phyloP scores from a whole-genome alignment of 1,140 invertebrate genomes.

The Aphaenogaster rudis region DNA sequence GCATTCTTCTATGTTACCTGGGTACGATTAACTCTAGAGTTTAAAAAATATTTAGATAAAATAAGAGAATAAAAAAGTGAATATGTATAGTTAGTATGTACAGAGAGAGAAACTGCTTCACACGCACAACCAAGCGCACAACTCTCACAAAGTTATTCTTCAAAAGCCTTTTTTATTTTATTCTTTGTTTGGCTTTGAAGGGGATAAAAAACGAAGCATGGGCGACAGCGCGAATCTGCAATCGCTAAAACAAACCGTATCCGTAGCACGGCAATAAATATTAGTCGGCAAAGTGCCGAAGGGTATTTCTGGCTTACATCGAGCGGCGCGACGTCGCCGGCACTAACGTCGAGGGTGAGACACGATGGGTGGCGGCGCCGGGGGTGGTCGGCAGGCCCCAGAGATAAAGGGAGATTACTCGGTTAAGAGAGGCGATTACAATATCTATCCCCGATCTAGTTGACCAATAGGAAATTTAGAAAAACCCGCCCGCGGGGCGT shows the following conservation, averaged over 20 bases:
- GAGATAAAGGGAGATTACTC: conserved; percentile 78
- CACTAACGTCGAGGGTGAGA: conserved; percentile 43
- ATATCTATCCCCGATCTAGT: conserved; percentile 81
- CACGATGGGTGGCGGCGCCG: conserved; percentile 63
- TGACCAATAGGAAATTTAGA: conserved; percentile 75
- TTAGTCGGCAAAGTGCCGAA: conserved; percentile 57
- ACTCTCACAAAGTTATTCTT: conserved; percentile 12
- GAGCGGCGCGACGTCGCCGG: conserved; percentile 24
- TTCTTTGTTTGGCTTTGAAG: conserved; percentile 1
- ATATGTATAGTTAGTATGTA: background rate
- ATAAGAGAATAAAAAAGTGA: background rate
- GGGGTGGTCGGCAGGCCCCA: conserved; percentile 60
- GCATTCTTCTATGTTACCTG: too few relatives aligned
- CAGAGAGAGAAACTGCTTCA: background rate
- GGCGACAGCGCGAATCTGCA: conserved; percentile 40
- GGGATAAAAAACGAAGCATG: conserved; percentile 15
- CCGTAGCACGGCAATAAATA: conserved; percentile 53
- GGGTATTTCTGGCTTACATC: conserved; percentile 43
- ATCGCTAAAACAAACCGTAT: conserved; percentile 56
- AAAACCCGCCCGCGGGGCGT: conserved; percentile 47
- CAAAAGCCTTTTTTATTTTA: conserved; percentile 3
- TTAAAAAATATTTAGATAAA: conserved; percentile 21
- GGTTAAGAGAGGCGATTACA: conserved; percentile 84
- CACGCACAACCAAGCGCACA: background rate
- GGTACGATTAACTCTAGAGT: background rate